These are phyloP conservation scores for Anoplolepis gracilipes DNA, from an alignment of 1,140 invertebrate species.

Conservation along the genomic window DNA sequence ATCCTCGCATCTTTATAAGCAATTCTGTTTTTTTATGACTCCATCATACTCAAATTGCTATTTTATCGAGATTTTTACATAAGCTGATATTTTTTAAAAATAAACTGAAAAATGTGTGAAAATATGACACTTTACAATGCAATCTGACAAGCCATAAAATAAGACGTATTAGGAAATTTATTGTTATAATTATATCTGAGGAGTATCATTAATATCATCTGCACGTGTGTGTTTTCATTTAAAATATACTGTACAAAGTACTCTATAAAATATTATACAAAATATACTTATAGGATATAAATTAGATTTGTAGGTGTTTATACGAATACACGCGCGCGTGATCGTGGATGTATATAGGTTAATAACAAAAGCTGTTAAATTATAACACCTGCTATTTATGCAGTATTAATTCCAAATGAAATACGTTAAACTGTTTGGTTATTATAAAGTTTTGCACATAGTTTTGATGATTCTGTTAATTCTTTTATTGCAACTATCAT, in stretches of 20 bases:
- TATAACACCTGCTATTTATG: not conserved
- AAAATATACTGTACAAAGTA: too few species aligned
- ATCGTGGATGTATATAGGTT: conserved; percentile 27
- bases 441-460: not conserved
- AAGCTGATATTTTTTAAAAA: not conserved
- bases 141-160: not conserved
- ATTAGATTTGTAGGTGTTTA: conserved; percentile 10
- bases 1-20: conserved; percentile 1
- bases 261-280: too few species aligned
- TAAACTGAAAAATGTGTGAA: not conserved
- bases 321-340: too few species aligned
- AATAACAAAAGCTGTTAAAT: conserved; percentile 3
- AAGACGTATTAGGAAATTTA: conserved; percentile 4
- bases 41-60: not conserved
- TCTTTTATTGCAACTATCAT: not conserved
- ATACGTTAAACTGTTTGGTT: not conserved
- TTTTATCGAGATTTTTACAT: not conserved
- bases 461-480: not conserved
- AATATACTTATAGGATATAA: not conserved
- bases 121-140: not conserved
- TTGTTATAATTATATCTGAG: not conserved
- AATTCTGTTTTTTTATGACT: not conserved
- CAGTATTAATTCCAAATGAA: not conserved
- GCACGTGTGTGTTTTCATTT: too few species aligned
- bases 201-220: not conserved